Base-by-base conservation (phyloP, 2,797 vertebrate species). In the Hoplostethus atlanticus region DNA sequence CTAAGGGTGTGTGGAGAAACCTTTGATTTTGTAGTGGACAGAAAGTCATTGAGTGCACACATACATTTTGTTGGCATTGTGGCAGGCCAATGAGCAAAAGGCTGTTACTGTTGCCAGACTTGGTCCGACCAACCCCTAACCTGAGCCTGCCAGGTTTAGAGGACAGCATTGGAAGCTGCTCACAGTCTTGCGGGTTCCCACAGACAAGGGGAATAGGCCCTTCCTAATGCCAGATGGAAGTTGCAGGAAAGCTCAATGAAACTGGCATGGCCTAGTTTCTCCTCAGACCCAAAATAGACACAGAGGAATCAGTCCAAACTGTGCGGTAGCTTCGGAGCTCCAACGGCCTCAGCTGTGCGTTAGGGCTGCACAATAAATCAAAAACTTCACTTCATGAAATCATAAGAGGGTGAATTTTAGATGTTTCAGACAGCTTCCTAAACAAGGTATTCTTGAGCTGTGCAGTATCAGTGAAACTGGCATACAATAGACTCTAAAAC, bases 251-350 rank as follows among this genome's bases (percentile, higher is more conserved):
- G 83, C 84, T 91, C 88, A 91, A 90, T 87, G 83, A 90, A 92
- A 84, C 85, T 90, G 82, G 84, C 88, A 84, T 93, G 93, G 87
- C 93, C 93, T 93, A 91, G 80, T 92, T 94, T 86, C 86, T 85
- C 68, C 76, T 81, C 75, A 28, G 84, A 71, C 85, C 84, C 68
- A 85, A 93, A 93, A 91, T 94, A 93, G 92, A 90, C 72, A 73
- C 77, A 31, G 80, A 74, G 84, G 83, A 91, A 86, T 89, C 85
- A 76, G 81, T 82, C 81, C 89, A 88, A 85, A 87, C 68, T 57
- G 82, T 84, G 84, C 66, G 85, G 68, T 78, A 54, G 84, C 81
- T 87, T 84, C 76, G 64, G 79, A 85, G 84, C 84, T 77, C 50
- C 68, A 64, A 59, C 59, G 16, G 80, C 71, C 78, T 86, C 86